Evolutionary conservation across 2,888 invertebrate genomes (phyloP).

Genomic region (Abrostola triplasia): DNA sequence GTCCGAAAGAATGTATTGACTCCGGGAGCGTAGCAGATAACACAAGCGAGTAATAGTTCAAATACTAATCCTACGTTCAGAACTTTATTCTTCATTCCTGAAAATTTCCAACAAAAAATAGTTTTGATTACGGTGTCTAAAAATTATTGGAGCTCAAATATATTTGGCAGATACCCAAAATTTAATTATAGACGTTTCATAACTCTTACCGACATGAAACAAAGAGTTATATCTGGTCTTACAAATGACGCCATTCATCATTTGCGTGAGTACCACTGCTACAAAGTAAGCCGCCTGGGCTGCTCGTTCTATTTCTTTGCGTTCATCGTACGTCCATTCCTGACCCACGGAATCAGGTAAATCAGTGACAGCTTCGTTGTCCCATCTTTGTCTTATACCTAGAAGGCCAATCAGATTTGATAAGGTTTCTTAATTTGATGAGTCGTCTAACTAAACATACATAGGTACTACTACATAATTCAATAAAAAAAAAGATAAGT

Average conservation of each 20-base stretch:
- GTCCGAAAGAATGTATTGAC: slow-evolving; percentile 88
- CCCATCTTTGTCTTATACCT: slow-evolving; percentile 92
- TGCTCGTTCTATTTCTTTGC: slow-evolving; percentile 91
- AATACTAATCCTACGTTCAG: slow-evolving; percentile 91
- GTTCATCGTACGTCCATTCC: slow-evolving; percentile 91
- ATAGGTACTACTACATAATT: too few relatives aligned
- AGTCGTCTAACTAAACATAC: too few relatives aligned
- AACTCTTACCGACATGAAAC: slow-evolving; percentile 89
- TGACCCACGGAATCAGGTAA: slow-evolving; percentile 92
- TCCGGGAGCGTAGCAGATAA: slow-evolving; percentile 91
- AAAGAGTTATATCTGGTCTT: slow-evolving; percentile 92
- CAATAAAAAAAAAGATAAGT: too few relatives aligned
- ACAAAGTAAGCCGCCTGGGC: slow-evolving; percentile 93
- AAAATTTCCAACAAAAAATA: slow-evolving; percentile 81
- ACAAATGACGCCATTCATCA: slow-evolving; percentile 92
- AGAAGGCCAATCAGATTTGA: neutral
- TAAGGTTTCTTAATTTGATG: too few relatives aligned
- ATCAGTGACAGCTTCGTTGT: slow-evolving; percentile 91
- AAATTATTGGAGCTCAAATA: slow-evolving; percentile 23
- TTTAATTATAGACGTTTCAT: slow-evolving; percentile 32
- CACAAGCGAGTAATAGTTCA: slow-evolving; percentile 89
- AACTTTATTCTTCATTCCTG: slow-evolving; percentile 91
- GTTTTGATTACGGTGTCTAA: slow-evolving; percentile 29
- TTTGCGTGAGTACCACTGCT: slow-evolving; percentile 91
- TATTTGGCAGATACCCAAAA: slow-evolving; percentile 37